Conservation (phyloP, 2,113 vertebrate genomes). For the Ciconia boyciana region DNA sequence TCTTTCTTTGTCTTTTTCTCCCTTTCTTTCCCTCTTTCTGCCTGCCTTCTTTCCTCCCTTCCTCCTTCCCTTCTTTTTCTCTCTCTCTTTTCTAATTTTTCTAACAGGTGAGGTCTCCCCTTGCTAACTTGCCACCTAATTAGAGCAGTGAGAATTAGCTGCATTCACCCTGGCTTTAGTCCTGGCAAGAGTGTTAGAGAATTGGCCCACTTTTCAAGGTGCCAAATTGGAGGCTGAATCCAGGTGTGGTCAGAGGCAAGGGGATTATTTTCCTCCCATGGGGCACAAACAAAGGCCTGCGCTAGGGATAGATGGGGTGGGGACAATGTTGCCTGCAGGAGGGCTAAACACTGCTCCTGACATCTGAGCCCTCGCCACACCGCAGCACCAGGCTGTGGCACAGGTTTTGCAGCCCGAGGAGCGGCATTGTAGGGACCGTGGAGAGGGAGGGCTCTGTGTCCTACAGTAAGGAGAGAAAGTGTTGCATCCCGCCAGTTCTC, state of each 20-base stretch:
- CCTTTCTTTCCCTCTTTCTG: neutral
- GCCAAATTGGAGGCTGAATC: conserved; percentile 61
- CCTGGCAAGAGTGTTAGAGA: conserved; percentile 32
- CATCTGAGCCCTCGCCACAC: conserved; percentile 22
- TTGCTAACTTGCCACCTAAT: conserved; percentile 45
- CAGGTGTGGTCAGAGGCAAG: conserved; percentile 60
- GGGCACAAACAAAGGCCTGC: conserved; percentile 61
- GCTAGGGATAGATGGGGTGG: conserved; percentile 37
- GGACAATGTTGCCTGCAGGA: conserved; percentile 48
- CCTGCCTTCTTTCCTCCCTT: neutral
- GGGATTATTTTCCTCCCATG: conserved; percentile 69
- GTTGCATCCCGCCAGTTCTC: neutral
- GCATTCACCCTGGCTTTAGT: conserved; percentile 61
- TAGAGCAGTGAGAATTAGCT: conserved; percentile 56
- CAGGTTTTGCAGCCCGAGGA: neutral
- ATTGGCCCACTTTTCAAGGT: conserved; percentile 65
- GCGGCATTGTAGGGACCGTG: accelerated
- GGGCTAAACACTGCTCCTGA: conserved; percentile 48
- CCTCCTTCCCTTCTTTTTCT: neutral
- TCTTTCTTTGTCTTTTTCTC: neutral
- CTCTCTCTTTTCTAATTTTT: neutral
- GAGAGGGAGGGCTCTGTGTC: neutral
- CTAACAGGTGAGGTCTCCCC: conserved; percentile 37
- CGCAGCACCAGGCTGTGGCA: neutral
- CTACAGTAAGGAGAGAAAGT: neutral